phyloP scores from a whole-genome alignment of 2,113 vertebrate genomes.

The Lamprologus callipterus region DNA sequence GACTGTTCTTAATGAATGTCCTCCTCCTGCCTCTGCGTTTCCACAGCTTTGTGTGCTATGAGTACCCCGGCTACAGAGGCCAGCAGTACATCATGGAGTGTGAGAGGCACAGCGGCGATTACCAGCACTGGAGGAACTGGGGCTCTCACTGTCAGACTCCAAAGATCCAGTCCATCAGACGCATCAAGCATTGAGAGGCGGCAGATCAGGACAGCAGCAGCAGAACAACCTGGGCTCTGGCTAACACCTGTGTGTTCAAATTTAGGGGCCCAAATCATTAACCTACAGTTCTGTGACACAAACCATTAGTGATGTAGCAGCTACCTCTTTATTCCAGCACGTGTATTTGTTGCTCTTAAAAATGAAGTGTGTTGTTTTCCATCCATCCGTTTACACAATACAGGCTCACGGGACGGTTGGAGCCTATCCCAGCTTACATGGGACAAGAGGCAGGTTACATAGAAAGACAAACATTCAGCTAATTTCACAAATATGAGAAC shows the following conservation, averaged over 20 bases:
- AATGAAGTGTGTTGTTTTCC: not conserved
- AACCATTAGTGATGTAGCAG: constrained; percentile 19
- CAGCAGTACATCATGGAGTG: constrained; percentile 76
- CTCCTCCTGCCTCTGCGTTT: not conserved
- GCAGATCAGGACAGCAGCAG: not conserved
- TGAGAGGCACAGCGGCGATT: constrained; percentile 68
- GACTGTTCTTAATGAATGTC: not conserved
- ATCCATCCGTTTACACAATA: not conserved
- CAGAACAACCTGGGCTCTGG: not conserved
- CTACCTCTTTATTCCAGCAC: constrained; percentile 18
- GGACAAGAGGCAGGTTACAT: accelerated
- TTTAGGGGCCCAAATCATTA: not conserved
- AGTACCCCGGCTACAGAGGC: constrained; percentile 69
- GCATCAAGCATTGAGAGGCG: constrained; percentile 57
- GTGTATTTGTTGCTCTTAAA: not conserved
- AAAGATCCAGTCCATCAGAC: constrained; percentile 73
- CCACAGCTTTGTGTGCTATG: constrained; percentile 70
- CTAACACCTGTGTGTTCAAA: not conserved
- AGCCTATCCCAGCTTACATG: not conserved
- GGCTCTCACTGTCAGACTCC: constrained; percentile 72
- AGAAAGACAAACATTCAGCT: not conserved
- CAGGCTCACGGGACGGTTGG: not conserved
- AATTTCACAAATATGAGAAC: not conserved
- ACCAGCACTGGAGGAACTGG: constrained; percentile 72
- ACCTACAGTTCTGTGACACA: not conserved